Evolutionary conservation across 1,140 invertebrate genomes (phyloP).

Genomic region (Calliphora vicina): DNA sequence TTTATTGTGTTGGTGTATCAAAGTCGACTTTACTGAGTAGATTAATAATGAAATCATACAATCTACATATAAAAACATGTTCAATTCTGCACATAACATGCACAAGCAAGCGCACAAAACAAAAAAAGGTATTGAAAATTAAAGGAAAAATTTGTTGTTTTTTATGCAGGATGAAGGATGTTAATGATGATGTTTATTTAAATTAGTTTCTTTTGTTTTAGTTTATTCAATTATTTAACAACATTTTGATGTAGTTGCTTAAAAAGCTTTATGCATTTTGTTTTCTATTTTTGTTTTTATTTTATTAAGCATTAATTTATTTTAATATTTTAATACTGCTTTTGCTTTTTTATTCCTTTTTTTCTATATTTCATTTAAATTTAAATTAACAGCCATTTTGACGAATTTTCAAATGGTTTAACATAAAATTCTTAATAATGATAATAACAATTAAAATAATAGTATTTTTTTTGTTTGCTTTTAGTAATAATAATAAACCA

Average conservation of each 20-base stretch:
- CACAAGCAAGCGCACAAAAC: too few relatives aligned
- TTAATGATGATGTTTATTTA: background rate
- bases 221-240: background rate
- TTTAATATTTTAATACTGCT: slow-evolving; percentile 13
- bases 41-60: too few relatives aligned
- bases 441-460: background rate
- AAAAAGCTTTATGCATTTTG: background rate
- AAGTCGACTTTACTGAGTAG: background rate
- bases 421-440: slow-evolving; percentile 14
- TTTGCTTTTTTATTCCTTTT: slow-evolving; percentile 29
- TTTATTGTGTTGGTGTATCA: too few relatives aligned
- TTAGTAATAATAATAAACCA: background rate
- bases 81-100: too few relatives aligned
- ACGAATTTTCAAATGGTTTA: slow-evolving; percentile 59
- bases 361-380: slow-evolving; percentile 13
- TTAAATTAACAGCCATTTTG: slow-evolving; percentile 63
- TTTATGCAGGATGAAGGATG: background rate
- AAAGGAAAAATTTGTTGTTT: background rate
- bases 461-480: background rate
- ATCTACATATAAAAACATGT: background rate
- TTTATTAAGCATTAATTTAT: background rate
- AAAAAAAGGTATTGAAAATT: too few relatives aligned
- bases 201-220: background rate
- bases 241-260: background rate
- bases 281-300: background rate